Percentiles rank a stretch among this genome's conserved stretches.
Evolutionary conservation across 1,140 invertebrate genomes (phyloP).

Genomic region (Diuraphis noxia): DNA sequence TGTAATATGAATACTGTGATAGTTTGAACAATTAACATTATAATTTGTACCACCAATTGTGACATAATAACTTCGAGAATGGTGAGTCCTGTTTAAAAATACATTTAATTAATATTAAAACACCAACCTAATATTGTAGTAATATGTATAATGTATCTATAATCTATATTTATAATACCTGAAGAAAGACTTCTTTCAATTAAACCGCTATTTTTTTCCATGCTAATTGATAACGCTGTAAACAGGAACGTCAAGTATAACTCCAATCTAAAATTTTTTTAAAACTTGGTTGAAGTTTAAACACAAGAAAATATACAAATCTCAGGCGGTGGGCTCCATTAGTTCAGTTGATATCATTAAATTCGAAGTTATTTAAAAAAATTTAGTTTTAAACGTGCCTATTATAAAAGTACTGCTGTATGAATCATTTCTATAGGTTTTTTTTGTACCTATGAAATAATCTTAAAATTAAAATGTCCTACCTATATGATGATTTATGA

Average conservation of each 20-base stretch:
- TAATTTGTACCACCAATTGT: slow-evolving; percentile 77
- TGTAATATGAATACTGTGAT: slow-evolving; percentile 75
- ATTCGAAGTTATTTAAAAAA: neutral
- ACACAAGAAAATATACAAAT: neutral
- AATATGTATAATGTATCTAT: neutral
- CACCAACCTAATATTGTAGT: too few relatives aligned
- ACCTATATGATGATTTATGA: neutral
- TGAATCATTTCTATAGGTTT: neutral
- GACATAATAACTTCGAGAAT: slow-evolving; percentile 80
- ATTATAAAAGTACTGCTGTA: neutral
- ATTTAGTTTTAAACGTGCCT: too few relatives aligned
- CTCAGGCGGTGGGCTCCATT: neutral
- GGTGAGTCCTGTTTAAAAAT: slow-evolving; percentile 68
- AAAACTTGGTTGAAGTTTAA: neutral
- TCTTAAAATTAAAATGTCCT: neutral
- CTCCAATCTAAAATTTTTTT: slow-evolving; percentile 54
- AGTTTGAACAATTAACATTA: slow-evolving; percentile 79
- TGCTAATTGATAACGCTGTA: slow-evolving; percentile 56
- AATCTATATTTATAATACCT: slow-evolving; percentile 49
- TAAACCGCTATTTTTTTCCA: slow-evolving; percentile 56
- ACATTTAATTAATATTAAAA: neutral
- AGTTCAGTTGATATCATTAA: neutral
- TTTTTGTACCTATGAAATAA: neutral
- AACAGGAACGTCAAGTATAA: slow-evolving; percentile 57
- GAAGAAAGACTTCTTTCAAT: slow-evolving; percentile 56